A percentile compares a stretch with the other conserved stretches of the same genome.
Evolutionary conservation across 1,140 invertebrate genomes (phyloP).

Genomic region (Apis dorsata): DNA sequence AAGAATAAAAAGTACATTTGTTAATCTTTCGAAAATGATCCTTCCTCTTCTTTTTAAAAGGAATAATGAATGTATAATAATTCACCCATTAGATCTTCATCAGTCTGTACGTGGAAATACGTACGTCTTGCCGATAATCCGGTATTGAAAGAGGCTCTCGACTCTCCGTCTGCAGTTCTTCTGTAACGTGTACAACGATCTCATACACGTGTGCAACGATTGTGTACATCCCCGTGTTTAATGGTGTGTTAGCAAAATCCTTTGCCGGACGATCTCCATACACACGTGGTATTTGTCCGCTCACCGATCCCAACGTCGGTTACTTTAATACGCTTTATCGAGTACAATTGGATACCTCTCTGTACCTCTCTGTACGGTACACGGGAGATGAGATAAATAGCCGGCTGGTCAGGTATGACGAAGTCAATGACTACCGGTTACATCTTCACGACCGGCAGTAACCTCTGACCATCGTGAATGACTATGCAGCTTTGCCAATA

Average conservation of each 20-base stretch:
- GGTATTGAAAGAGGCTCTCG: background rate
- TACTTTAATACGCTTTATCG: constrained; percentile 34
- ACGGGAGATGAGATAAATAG: constrained; percentile 49
- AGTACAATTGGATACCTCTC: constrained; percentile 29
- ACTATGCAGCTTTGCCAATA: constrained; percentile 47
- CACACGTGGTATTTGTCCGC: background rate
- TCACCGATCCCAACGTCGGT: background rate
- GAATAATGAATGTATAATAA: background rate
- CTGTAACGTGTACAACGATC: background rate
- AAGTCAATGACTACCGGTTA: constrained; percentile 67
- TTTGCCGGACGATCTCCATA: background rate
- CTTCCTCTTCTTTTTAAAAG: background rate
- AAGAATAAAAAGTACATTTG: too few species aligned
- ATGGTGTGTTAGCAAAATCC: constrained; percentile 12
- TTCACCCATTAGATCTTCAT: background rate
- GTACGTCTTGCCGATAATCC: background rate
- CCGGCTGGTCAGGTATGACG: constrained; percentile 56
- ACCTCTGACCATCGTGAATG: constrained; percentile 48
- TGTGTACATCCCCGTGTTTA: background rate
- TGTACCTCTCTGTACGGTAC: background rate
- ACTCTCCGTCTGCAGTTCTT: background rate
- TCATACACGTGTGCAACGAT: background rate
- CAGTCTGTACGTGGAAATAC: background rate
- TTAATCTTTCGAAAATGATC: background rate
- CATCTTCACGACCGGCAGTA: constrained; percentile 57